A percentile compares a stretch with the other conserved stretches of the same genome.
phyloP scores from a whole-genome alignment of 2,888 invertebrate species.

The Beris morrisii region DNA sequence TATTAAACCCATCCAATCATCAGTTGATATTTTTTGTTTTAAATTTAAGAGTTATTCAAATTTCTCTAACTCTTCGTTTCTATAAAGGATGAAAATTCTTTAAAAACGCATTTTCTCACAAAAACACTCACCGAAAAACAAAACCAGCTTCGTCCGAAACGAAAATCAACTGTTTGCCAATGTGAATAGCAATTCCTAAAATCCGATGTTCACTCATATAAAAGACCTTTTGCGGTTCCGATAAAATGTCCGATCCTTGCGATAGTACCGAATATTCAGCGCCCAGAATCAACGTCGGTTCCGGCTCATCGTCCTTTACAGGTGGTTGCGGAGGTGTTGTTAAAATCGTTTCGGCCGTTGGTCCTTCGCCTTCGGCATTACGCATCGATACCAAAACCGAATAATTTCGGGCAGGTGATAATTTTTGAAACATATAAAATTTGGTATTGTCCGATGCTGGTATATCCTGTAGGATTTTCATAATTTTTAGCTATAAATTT shows the following conservation, averaged over 20 bases:
- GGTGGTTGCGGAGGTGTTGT: slow-evolving; percentile 62
- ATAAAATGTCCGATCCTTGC: slow-evolving; percentile 59
- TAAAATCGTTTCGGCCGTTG: slow-evolving; percentile 65
- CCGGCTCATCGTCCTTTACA: slow-evolving; percentile 39
- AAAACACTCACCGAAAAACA: slow-evolving; percentile 58
- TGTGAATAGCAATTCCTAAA: slow-evolving; percentile 75
- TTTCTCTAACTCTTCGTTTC: no score
- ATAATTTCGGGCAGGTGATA: slow-evolving; percentile 72
- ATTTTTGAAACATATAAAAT: slow-evolving; percentile 77
- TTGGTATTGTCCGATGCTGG: slow-evolving; percentile 68
- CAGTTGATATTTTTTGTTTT: no score
- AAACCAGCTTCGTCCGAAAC: slow-evolving; percentile 73
- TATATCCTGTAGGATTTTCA: slow-evolving; percentile 64
- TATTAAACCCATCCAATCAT: no score
- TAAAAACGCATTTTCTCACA: no score
- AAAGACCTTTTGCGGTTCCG: slow-evolving; percentile 42
- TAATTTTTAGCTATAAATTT: slow-evolving; percentile 3
- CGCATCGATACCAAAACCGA: slow-evolving; percentile 77
- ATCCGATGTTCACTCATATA: slow-evolving; percentile 48
- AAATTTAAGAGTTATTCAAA: no score
- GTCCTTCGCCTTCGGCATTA: slow-evolving; percentile 79
- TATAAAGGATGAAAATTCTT: no score
- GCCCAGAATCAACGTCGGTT: slow-evolving; percentile 63
- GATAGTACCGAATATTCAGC: slow-evolving; percentile 69
- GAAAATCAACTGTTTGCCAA: slow-evolving; percentile 73